Conservation (phyloP, 2,888 invertebrate species). For the Cylindroiulus punctatus region DNA sequence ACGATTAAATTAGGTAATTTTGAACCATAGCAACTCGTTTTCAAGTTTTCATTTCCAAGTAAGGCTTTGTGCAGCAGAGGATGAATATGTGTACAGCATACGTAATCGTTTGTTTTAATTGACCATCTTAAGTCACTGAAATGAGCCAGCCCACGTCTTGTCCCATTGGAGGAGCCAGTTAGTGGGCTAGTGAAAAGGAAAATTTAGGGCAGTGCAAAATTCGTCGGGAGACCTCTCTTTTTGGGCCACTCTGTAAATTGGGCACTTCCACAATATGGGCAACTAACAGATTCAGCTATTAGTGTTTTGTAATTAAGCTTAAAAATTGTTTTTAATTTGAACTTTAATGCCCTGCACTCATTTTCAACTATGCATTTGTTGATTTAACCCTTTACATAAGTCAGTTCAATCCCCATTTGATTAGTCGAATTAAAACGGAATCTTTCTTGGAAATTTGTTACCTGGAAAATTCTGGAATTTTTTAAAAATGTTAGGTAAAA, state of each 20-base stretch:
- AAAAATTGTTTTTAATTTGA: no score
- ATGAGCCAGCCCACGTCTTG: neutral
- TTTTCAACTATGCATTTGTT: no score
- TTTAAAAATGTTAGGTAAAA: no score
- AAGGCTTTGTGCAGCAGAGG: neutral
- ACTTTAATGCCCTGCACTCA: no score
- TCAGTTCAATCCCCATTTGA: no score
- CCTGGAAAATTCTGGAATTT: no score
- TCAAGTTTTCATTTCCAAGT: conserved; percentile 31
- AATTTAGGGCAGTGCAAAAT: neutral
- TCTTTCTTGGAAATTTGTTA: no score
- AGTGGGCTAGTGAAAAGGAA: neutral
- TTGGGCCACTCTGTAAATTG: neutral
- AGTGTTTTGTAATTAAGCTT: no score
- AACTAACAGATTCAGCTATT: neutral
- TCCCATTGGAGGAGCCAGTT: neutral
- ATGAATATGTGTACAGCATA: conserved; percentile 27
- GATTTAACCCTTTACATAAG: no score
- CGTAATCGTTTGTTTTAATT: conserved; percentile 18
- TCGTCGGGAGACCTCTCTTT: neutral
- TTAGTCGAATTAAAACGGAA: no score
- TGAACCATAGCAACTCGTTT: neutral
- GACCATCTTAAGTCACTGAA: neutral
- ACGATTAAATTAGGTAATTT: neutral
- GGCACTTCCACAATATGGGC: neutral